These are phyloP conservation scores for Euphydryas editha DNA, from an alignment of 2,888 invertebrate genomes.

Conservation along the genomic window DNA sequence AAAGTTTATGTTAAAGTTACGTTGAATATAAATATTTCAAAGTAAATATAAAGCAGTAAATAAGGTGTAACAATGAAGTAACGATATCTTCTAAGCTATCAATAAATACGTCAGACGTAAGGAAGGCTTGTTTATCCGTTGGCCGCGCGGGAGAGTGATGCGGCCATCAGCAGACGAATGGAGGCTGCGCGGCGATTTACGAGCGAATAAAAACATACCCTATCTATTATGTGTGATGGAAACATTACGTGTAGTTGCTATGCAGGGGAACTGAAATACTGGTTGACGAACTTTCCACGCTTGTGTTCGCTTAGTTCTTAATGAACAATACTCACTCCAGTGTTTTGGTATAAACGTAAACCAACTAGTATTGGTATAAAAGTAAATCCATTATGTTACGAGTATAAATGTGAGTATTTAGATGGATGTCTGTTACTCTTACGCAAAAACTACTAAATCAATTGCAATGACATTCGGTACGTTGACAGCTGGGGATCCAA, in stretches of 20 bases:
- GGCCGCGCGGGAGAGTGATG: constrained; percentile 10
- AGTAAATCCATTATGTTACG: too few relatives aligned
- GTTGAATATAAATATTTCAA: too few relatives aligned
- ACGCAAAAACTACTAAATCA: too few relatives aligned
- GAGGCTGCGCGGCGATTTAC: constrained; percentile 62
- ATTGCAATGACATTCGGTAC: too few relatives aligned
- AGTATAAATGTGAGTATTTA: too few relatives aligned
- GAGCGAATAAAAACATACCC: constrained; percentile 35
- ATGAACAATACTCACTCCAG: too few relatives aligned
- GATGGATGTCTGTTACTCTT: too few relatives aligned
- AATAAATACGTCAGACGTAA: neutral
- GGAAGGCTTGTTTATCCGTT: constrained; percentile 2
- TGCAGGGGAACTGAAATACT: neutral
- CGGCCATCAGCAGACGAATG: constrained; percentile 65
- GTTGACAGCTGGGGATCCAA: too few relatives aligned
- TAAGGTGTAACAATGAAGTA: neutral
- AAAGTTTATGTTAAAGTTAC: too few relatives aligned
- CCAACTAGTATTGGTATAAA: too few relatives aligned
- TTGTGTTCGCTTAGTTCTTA: neutral
- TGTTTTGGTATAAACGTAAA: too few relatives aligned
- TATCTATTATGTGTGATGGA: constrained; percentile 23
- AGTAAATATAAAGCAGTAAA: neutral
- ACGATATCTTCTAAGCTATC: neutral
- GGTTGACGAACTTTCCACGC: neutral
- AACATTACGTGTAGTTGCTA: constrained; percentile 6